Evolutionary conservation across 2,797 vertebrate species (phyloP).

Genomic region (Cuniculus paca): DNA sequence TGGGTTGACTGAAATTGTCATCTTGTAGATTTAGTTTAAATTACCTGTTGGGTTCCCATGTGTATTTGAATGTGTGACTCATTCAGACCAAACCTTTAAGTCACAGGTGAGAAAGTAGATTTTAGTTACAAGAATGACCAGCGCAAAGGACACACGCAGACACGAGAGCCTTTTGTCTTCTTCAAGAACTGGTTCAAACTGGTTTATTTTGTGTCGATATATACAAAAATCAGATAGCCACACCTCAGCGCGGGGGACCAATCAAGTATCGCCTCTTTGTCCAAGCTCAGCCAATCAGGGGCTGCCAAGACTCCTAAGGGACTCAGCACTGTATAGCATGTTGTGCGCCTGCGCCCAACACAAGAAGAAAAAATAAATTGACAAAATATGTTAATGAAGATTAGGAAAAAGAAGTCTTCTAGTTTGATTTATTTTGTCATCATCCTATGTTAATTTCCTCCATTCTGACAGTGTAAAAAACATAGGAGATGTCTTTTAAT

Average conservation of each 20-base stretch:
- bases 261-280: too few species aligned
- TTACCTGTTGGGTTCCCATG: background rate
- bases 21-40: constrained; percentile 7
- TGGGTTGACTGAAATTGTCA: background rate
- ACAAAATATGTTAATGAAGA: background rate
- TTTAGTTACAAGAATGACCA: constrained; percentile 12
- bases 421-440: background rate
- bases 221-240: too few species aligned
- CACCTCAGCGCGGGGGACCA: too few species aligned
- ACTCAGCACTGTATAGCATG: too few species aligned
- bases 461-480: background rate
- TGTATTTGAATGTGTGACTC: background rate
- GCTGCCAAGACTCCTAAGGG: too few species aligned
- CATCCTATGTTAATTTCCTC: background rate
- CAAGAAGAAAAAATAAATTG: background rate
- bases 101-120: constrained; percentile 48
- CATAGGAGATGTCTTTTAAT: background rate
- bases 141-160: too few species aligned
- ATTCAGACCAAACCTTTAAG: constrained; percentile 7
- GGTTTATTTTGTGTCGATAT: too few species aligned
- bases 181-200: too few species aligned
- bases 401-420: background rate
- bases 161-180: too few species aligned
- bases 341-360: too few species aligned
- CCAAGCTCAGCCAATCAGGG: too few species aligned